These are phyloP conservation scores for Phalacrocorax brasilianus DNA, from an alignment of 2,113 vertebrate species.

Conservation along the genomic window DNA sequence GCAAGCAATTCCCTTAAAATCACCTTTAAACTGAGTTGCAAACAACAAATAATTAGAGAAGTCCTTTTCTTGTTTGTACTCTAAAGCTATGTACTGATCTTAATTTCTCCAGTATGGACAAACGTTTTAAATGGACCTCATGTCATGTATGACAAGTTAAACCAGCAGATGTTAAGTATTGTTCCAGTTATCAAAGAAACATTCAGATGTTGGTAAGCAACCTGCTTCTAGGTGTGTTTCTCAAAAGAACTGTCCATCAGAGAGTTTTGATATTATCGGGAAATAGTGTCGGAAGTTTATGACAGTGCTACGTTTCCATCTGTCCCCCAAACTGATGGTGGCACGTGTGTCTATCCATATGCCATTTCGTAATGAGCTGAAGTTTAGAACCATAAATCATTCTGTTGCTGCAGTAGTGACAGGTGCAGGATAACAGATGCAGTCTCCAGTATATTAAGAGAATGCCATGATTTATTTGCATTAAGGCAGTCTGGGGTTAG, in stretches of 20 bases:
- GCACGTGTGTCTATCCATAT: constrained; percentile 13
- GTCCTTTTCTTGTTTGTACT: background rate
- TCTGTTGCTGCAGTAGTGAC: constrained; percentile 6
- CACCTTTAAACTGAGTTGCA: background rate
- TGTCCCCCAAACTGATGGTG: background rate
- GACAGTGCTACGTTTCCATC: constrained; percentile 33
- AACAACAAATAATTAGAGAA: background rate
- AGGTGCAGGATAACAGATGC: constrained; percentile 66
- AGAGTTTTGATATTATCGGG: background rate
- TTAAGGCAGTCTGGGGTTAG: constrained; percentile 52
- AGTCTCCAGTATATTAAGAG: constrained; percentile 28
- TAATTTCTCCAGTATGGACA: background rate
- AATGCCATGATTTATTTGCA: constrained; percentile 66
- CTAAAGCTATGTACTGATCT: background rate
- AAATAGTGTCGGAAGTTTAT: background rate
- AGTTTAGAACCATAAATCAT: constrained; percentile 59
- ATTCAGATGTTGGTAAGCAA: background rate
- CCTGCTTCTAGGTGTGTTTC: background rate
- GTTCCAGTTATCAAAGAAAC: background rate
- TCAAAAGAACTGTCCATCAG: background rate
- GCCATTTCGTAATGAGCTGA: constrained; percentile 23
- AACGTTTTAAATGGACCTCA: background rate
- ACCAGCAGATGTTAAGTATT: background rate
- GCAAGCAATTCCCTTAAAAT: background rate
- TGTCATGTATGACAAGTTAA: background rate